Base-by-base conservation (phyloP, 2,113 vertebrate genomes). In the Terrapene triunguis region DNA sequence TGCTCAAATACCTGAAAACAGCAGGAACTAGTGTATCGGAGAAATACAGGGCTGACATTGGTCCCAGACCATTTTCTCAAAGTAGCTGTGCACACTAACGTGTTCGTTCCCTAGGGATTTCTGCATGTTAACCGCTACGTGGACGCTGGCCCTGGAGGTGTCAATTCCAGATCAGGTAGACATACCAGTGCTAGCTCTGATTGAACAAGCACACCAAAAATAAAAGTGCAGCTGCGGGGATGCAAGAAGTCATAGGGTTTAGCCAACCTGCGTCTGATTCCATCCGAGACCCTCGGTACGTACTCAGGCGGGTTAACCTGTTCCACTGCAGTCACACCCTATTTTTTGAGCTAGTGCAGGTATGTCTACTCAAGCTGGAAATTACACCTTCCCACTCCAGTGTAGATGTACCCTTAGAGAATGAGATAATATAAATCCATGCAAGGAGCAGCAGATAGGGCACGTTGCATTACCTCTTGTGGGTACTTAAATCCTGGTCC, bases 401-500 rank as follows among this genome's bases (percentile, higher is more conserved):
- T 10, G n/a, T 5, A 38, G 65, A 38, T 9, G 10, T 22, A 38
- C 16, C 35, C 65, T 85, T 80, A 10, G n/a, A 38, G 69, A 65
- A 42, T 2, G 83, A 79, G 80, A 1, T 74, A 35, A 29, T 55
- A 4, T 32, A 83, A 29, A 47, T 24, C 19, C 35, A 1, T 2
- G 44, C 6, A 3, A 69, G 5, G 48, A 54, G 53, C 65, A 47
- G 38, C 72, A 44, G 65, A 69, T 4, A 21, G 2, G 54, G 83
- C 8, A 0, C 0, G 1, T 24, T 9, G 0, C 32, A 0, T 0
- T 72, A 82, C 87, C 93, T 90, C 25, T 72, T 48, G 80, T 6
- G 6, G 1, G 57, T 84, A 59, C 76, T 83, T 50, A n/a, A 27
- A 11, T 51, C 32, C 22, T n/a, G 62, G 24, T 22, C 10, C 14